Percentiles rank a stretch among this genome's conserved stretches.
phyloP scores from a whole-genome alignment of 2,113 vertebrate species.

The Turdus rufiventris region DNA sequence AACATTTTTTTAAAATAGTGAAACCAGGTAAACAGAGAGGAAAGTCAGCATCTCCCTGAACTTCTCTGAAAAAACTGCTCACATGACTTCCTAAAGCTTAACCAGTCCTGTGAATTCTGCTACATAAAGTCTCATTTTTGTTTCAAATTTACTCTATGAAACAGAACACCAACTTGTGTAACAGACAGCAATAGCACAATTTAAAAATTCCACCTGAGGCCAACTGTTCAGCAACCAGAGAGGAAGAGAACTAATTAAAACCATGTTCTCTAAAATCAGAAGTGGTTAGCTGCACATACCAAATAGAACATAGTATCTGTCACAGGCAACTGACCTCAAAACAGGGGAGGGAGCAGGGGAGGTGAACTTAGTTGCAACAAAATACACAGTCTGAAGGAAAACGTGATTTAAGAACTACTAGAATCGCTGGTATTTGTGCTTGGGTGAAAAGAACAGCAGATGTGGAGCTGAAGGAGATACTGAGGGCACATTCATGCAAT shows the following conservation, averaged over 20 bases:
- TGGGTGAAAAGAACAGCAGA: constrained; percentile 4
- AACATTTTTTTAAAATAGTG: not conserved
- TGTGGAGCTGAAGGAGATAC: not conserved
- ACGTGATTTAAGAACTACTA: not conserved
- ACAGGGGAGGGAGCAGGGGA: not conserved
- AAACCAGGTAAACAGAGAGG: not conserved
- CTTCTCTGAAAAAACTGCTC: not conserved
- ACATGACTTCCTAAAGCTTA: not conserved
- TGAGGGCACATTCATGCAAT: not conserved
- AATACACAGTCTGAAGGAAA: not conserved
- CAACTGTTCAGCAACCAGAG: not conserved
- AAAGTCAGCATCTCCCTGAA: not conserved
- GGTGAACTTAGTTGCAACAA: not conserved
- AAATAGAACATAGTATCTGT: constrained; percentile 5
- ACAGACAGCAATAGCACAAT: constrained; percentile 3
- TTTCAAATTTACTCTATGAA: not conserved
- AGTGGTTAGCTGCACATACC: not conserved
- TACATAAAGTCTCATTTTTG: not conserved
- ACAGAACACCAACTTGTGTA: not conserved
- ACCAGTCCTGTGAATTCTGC: not conserved
- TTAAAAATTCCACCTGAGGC: constrained; percentile 52
- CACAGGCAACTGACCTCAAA: constrained; percentile 8
- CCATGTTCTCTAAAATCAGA: constrained; percentile 8
- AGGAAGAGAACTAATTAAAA: constrained; percentile 55
- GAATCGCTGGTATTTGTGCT: not conserved